phyloP scores from a whole-genome alignment of 2,797 vertebrate genomes.

The Cheirogaleus major region DNA sequence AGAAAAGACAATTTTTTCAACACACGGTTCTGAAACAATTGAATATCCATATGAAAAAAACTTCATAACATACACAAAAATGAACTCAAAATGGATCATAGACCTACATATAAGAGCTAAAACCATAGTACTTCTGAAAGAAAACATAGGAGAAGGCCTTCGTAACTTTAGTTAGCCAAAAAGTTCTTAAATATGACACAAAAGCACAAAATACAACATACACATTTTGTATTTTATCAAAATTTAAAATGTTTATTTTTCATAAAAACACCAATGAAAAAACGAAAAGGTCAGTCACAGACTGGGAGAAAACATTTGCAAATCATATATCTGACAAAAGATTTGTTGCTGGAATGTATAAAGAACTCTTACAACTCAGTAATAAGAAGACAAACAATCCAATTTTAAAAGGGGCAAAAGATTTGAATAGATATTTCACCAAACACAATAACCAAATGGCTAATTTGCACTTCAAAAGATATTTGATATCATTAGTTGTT shows the following conservation, averaged over 20 bases:
- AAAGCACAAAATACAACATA: background rate
- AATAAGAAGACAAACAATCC: background rate
- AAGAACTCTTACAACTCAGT: background rate
- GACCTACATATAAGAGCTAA: background rate
- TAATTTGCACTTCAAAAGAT: background rate
- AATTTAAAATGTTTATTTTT: background rate
- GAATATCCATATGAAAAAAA: background rate
- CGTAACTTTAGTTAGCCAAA: background rate
- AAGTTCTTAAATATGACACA: background rate
- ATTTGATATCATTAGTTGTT: background rate
- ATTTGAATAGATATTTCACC: background rate
- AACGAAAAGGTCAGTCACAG: background rate
- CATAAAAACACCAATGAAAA: background rate
- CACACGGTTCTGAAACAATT: background rate
- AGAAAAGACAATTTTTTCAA: slow-evolving; percentile 10
- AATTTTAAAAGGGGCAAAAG: background rate
- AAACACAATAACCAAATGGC: slow-evolving; percentile 7
- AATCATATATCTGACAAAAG: background rate
- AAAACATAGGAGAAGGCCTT: background rate
- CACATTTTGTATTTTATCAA: background rate
- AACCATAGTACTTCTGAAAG: background rate
- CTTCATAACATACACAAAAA: background rate
- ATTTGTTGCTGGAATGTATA: background rate
- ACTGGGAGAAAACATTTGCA: background rate
- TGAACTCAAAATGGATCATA: background rate